Base-by-base conservation (phyloP, 2,113 vertebrate genomes). In the Ancistrus triradiatus region DNA sequence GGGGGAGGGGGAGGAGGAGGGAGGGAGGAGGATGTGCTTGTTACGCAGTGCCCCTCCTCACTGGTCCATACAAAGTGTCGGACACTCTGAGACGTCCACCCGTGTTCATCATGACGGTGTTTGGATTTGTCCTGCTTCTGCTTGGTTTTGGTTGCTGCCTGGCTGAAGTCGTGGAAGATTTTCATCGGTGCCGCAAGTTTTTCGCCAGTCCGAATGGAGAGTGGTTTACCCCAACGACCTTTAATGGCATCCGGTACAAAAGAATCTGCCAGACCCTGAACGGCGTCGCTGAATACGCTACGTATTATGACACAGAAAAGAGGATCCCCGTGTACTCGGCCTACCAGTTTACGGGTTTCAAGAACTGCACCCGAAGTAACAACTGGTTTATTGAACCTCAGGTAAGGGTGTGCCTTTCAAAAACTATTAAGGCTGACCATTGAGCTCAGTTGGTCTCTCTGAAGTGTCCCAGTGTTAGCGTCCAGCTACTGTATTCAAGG, bases 301-400 rank as follows among this genome's bases (percentile, higher is more conserved):
- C 59, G 17, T 17, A 24, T 38, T 62, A 50, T 49, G 59, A 61
- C 22, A 63, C 60, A 1, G 0, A 5, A 1, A 63, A 63, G 9
- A 63, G 0, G 25, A 63, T 63, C 19, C 60, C 60, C 1, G 48
- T 63, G 21, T 63, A 63, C 37, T 63, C 60, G 14, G 60, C 60
- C 21, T 63, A 63, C 3, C 6, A 0, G 35, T 63, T 28, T 19
- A 0, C 2, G 22, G 31, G 6, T 2, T 0, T 2, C 18, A 9
- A 0, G 0, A 0, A 1, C 0, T 51, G 33, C 13, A 1, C 0
- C 2, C 27, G 60, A 21, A 0, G 0, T 3, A 1, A 9, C 0
- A 4, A 0, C 0, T 52, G 60, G 60, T 42, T 15, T 17, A 43
- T 63, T 6, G 60, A 63, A 43, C 48, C 60, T 28, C 48, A 52